Evolutionary conservation across 2,113 vertebrate genomes (phyloP).

Genomic region (Fukomys damarensis): DNA sequence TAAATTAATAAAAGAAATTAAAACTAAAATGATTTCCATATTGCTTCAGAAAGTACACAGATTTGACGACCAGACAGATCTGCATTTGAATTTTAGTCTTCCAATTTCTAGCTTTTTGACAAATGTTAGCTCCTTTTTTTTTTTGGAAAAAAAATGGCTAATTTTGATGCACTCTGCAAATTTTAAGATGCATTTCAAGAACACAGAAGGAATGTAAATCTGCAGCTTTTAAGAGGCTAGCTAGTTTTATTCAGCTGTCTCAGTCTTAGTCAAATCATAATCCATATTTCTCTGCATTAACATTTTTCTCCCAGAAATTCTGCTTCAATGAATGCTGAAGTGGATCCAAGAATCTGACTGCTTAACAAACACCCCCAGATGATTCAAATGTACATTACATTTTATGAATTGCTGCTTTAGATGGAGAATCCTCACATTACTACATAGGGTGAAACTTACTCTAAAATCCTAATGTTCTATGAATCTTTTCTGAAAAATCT

Average conservation of each 20-base stretch:
- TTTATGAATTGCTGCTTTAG: slow-evolving; percentile 59
- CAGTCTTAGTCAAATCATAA: slow-evolving; percentile 48
- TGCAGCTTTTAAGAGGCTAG: slow-evolving; percentile 66
- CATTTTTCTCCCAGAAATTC: slow-evolving; percentile 40
- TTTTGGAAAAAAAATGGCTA: slow-evolving; percentile 76
- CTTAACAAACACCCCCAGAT: slow-evolving; percentile 54
- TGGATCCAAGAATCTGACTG: slow-evolving; percentile 32
- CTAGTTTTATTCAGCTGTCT: slow-evolving; percentile 70
- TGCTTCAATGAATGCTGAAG: slow-evolving; percentile 60
- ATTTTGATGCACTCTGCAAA: slow-evolving; percentile 68
- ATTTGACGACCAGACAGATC: slow-evolving; percentile 67
- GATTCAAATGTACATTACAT: slow-evolving; percentile 53
- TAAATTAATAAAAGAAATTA: slow-evolving; percentile 43
- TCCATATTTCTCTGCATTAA: slow-evolving; percentile 62
- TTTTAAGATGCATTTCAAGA: slow-evolving; percentile 72
- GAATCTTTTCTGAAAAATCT: not conserved
- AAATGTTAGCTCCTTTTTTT: slow-evolving; percentile 74
- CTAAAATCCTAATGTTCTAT: slow-evolving; percentile 11
- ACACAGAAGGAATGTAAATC: slow-evolving; percentile 73
- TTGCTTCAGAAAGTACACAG: slow-evolving; percentile 62
- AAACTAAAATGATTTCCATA: slow-evolving; percentile 61
- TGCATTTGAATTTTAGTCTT: slow-evolving; percentile 65
- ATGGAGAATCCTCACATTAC: not conserved
- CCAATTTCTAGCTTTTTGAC: slow-evolving; percentile 67
- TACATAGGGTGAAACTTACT: not conserved